These are phyloP conservation scores for Hoplostethus atlanticus DNA, from an alignment of 2,797 vertebrate species.

Conservation along the genomic window DNA sequence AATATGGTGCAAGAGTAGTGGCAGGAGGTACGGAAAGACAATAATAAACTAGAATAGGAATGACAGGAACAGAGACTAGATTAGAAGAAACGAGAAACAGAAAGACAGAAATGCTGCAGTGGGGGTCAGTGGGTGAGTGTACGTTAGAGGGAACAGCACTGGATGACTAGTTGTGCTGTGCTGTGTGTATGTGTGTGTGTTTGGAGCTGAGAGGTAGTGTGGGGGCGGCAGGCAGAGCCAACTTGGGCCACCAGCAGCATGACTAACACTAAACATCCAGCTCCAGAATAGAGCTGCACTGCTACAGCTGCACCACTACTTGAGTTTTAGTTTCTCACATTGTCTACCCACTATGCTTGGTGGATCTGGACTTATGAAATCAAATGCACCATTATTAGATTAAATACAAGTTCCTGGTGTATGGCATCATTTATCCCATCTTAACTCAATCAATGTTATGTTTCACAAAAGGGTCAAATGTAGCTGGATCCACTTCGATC, in stretches of 20 bases:
- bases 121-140: slow-evolving; percentile 70
- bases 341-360: slow-evolving; percentile 36
- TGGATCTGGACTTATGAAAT: slow-evolving; percentile 8
- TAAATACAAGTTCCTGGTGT: slow-evolving; percentile 11
- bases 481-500: not conserved
- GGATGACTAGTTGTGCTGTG: slow-evolving; percentile 61
- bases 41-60: slow-evolving; percentile 38
- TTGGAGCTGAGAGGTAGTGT: slow-evolving; percentile 73
- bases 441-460: not conserved
- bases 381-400: not conserved
- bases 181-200: slow-evolving; percentile 37
- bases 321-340: slow-evolving; percentile 53
- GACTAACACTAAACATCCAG: slow-evolving; percentile 76
- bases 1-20: slow-evolving; percentile 31
- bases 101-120: slow-evolving; percentile 72
- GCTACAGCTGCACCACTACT: slow-evolving; percentile 62
- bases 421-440: not conserved
- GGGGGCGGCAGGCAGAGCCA: slow-evolving; percentile 77
- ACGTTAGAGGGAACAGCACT: slow-evolving; percentile 62
- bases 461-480: not conserved
- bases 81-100: slow-evolving; percentile 65
- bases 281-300: slow-evolving; percentile 75
- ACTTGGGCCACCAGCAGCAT: slow-evolving; percentile 78
- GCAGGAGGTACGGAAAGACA: slow-evolving; percentile 39
- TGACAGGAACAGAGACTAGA: slow-evolving; percentile 47